These are phyloP conservation scores for Drosophila micromelanica DNA, from an alignment of 1,140 invertebrate species.

Conservation along the genomic window DNA sequence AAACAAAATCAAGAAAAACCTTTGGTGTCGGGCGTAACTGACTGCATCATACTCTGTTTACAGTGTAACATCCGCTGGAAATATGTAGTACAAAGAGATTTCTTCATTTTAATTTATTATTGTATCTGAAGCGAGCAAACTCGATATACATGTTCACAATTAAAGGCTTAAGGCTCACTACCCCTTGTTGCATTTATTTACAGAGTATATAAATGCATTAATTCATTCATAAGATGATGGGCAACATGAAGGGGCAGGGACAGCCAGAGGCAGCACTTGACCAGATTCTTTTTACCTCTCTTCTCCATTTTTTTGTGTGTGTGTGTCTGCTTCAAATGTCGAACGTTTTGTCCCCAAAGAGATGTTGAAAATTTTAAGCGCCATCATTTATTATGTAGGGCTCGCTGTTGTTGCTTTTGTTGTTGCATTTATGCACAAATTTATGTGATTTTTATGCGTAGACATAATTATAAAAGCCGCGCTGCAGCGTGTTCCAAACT, in stretches of 20 bases:
- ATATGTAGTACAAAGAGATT: no score
- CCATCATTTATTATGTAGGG: slow-evolving; percentile 82
- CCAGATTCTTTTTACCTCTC: slow-evolving; percentile 9
- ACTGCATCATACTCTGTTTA: no score
- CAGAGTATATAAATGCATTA: slow-evolving; percentile 53
- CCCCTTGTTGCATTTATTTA: no score
- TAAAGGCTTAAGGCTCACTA: no score
- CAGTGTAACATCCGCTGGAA: no score
- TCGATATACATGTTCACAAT: no score
- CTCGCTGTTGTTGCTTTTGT: slow-evolving; percentile 56
- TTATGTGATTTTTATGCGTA: slow-evolving; percentile 84
- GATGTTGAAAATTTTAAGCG: slow-evolving; percentile 83
- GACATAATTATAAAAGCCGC: slow-evolving; percentile 83
- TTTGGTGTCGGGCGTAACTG: no score
- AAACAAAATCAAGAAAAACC: slow-evolving; percentile 26
- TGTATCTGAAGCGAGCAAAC: no score
- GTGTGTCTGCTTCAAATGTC: slow-evolving; percentile 58
- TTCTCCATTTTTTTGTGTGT: slow-evolving; percentile 28
- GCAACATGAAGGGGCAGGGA: slow-evolving; percentile 3
- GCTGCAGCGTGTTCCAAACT: slow-evolving; percentile 45
- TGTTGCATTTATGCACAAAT: slow-evolving; percentile 78
- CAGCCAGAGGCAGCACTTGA: slow-evolving; percentile 60
- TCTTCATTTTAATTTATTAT: no score
- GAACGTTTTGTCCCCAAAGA: slow-evolving; percentile 73
- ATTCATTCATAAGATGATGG: slow-evolving; percentile 72